Percentiles rank a stretch among this genome's conserved stretches.
Evolutionary conservation across 1,140 invertebrate genomes (phyloP).

Genomic region (Caenorhabditis brenneri): DNA sequence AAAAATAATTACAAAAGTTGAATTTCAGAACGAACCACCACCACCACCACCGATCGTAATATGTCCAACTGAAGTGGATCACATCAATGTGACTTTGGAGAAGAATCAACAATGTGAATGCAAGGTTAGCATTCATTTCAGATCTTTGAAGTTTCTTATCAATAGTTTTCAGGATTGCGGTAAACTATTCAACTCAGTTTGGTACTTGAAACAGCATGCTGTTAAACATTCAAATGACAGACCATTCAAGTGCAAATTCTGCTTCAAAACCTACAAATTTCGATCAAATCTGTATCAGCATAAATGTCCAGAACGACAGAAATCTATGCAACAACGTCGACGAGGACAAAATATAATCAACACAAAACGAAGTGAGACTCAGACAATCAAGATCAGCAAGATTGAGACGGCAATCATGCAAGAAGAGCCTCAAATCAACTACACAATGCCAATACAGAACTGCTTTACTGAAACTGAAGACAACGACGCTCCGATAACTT

Average conservation of each 20-base stretch:
- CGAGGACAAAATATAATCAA: not conserved
- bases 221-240: conserved; percentile 70
- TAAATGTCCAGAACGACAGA: conserved; percentile 59
- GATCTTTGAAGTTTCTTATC: not conserved
- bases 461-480: conserved; percentile 46
- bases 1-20: not conserved
- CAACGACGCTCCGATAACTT: conserved; percentile 50
- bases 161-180: conserved; percentile 62
- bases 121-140: conserved; percentile 47
- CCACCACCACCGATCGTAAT: conserved; percentile 66
- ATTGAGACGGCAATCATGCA: conserved; percentile 42
- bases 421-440: conserved; percentile 37
- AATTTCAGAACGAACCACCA: conserved; percentile 53
- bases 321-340: conserved; percentile 27
- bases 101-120: conserved; percentile 70
- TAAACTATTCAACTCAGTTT: conserved; percentile 68
- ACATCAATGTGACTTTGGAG: conserved; percentile 64
- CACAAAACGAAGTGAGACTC: conserved; percentile 13
- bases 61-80: conserved; percentile 67
- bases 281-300: conserved; percentile 70
- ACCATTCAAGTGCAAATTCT: conserved; percentile 70
- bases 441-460: not conserved
- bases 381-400: conserved; percentile 3
- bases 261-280: conserved; percentile 70
- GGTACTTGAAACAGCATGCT: conserved; percentile 71